Base-by-base conservation (phyloP, 2,888 invertebrate genomes). In the Drepanosiphum platanoidis region DNA sequence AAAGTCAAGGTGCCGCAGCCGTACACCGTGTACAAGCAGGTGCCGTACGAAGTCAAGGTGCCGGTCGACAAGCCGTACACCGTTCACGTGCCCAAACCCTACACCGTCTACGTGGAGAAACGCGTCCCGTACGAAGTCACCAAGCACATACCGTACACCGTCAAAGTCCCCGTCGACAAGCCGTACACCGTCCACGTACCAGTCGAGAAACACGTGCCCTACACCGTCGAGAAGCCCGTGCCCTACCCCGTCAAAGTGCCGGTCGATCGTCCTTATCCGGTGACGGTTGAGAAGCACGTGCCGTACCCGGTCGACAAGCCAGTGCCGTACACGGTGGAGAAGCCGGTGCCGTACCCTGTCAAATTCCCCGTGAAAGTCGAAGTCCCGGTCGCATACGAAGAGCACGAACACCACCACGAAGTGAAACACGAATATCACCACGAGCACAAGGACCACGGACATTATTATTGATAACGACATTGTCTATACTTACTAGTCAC, bases 281-380 rank as follows among this genome's bases (percentile, higher is more conserved):
- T 95, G 7, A 93, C 94, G 87, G 93, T 95, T 52, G 94, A 95
- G 64, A 93, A 94, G 87, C 94, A 95, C 13, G 93, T 95, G 79
- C 94, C 94, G 1, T 94, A 94, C 89, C 88, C 94, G 87, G 88
- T 86, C 34, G 86, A 87, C 22, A 87, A 87, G 58, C 86, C 93
- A 61, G 94, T 95, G 87, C 95, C 95, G 42, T 93, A 93, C 88
- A 92, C 91, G 78, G 94, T 95, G 8, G 95, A 95, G 89, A 94
- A 94, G 39, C 94, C 92, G 11, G 92, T 93, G 75, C 88, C 88
- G 80, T 88, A 88, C 61, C 94, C 94, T 34, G 94, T 95, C 13
- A 95, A 95, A 89, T 94, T 95, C 36, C 94, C 92, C 13, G 86
- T 86, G n/a, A 87, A 86, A 75, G 88, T 88, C 52, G 87, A 87